Conservation (phyloP, 2,888 invertebrate species). For the Drymonia ruficornis region DNA sequence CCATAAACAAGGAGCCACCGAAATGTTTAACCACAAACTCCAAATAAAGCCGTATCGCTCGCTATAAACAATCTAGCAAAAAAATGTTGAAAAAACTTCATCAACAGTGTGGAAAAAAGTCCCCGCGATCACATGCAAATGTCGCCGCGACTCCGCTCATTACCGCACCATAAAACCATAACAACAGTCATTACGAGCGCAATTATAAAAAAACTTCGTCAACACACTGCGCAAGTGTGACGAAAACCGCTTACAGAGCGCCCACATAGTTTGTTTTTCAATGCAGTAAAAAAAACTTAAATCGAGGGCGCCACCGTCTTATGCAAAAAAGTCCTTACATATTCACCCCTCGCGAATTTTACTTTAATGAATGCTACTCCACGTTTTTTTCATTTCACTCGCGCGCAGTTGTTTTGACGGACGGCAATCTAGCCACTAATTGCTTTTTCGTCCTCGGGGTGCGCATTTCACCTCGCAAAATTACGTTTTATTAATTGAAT, state of each 20-base stretch:
- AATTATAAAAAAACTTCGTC: conserved; percentile 81
- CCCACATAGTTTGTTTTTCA: conserved; percentile 80
- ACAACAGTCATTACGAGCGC: conserved; percentile 79
- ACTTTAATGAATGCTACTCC: conserved; percentile 81
- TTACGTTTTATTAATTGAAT: conserved; percentile 85
- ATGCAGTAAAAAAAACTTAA: conserved; percentile 67
- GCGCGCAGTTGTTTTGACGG: conserved; percentile 83
- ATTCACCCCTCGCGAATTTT: conserved; percentile 84
- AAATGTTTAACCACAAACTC: conserved; percentile 81
- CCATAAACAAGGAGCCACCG: conserved; percentile 74
- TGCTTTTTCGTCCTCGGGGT: conserved; percentile 83
- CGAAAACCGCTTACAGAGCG: conserved; percentile 81
- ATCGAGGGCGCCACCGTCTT: conserved; percentile 81
- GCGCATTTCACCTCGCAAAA: conserved; percentile 76
- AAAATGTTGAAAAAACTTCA: conserved; percentile 73
- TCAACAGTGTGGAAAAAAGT: conserved; percentile 74
- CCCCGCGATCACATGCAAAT: conserved; percentile 81
- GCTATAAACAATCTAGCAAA: conserved; percentile 68
- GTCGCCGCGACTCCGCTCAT: conserved; percentile 75
- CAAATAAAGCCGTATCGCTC: conserved; percentile 73
- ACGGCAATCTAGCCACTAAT: conserved; percentile 85
- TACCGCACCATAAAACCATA: conserved; percentile 79
- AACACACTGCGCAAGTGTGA: conserved; percentile 77
- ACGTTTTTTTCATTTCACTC: conserved; percentile 69
- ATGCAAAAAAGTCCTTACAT: conserved; percentile 83